Evolutionary conservation across 2,113 vertebrate species (phyloP).

Genomic region (Sander lucioperca): DNA sequence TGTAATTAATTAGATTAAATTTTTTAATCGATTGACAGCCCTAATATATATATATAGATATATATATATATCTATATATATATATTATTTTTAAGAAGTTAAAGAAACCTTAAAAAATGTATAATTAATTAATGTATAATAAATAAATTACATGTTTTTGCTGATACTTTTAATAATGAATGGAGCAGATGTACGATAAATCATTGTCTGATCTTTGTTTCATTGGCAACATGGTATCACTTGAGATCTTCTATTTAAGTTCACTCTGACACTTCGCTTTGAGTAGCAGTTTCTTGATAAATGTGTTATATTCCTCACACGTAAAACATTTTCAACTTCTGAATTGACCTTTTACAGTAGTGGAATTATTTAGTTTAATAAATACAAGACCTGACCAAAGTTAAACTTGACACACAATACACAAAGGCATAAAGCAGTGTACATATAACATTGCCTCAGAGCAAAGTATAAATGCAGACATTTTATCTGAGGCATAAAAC

Average conservation of each 20-base stretch:
- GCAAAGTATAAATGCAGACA: constrained; percentile 32
- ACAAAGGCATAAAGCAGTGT: background rate
- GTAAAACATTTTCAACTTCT: background rate
- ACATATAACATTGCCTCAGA: constrained; percentile 17
- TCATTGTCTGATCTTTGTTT: background rate
- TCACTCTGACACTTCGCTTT: background rate
- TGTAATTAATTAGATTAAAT: too few relatives aligned
- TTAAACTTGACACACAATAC: constrained; percentile 7
- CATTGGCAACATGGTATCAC: background rate
- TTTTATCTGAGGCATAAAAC: constrained; percentile 23
- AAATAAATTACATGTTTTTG: background rate
- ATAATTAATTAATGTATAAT: too few relatives aligned
- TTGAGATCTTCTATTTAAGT: background rate
- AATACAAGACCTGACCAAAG: background rate
- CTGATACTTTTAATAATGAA: background rate
- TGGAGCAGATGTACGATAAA: background rate
- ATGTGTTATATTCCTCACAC: background rate
- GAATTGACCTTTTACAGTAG: background rate
- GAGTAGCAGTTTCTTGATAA: background rate
- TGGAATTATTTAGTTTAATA: background rate
- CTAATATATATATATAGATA: too few relatives aligned
- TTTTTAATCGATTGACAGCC: too few relatives aligned
- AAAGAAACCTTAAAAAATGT: background rate
- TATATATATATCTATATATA: too few relatives aligned
- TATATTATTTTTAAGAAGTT: background rate